Base-by-base conservation (phyloP, 2,888 invertebrate species). In the Anoncus sp. region DNA sequence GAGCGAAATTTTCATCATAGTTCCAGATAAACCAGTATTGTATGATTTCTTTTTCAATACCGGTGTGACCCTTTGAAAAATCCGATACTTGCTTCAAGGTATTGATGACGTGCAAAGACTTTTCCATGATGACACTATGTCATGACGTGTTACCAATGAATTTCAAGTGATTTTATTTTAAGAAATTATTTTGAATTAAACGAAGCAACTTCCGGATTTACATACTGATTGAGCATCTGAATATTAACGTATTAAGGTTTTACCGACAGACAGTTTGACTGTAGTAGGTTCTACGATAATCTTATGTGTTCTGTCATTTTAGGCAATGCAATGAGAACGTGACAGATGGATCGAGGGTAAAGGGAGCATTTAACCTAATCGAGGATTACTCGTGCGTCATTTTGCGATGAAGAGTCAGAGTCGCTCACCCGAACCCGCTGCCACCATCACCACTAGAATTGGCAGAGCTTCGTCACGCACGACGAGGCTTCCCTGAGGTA, bases 401-500 rank as follows among this genome's bases (percentile, higher is more conserved):
- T 45, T 43, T 45, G 38, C 45, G 55, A 62, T 24, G 62, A 66
- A 71, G 53, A 71, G 62, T 62, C 77, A 35, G 27, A 65, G 45
- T 60, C 40, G 27, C 60, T 38, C 53, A 31, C 45, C 60, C 47
- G 24, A 71, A 71, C 38, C 22, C 38, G 43, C 22, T 24, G 43
- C 43, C 14, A 31, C 18, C 63, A 47, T 53, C 51, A 22, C 35
- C 51, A 40, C 63, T 53, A 38, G 31, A 31, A 62, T 66, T 31
- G 43, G 82, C 70, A 69, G 79, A 76, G 73, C 79, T 77, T 69
- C 79, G 82, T 82, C 82, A 82, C 81, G 82, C 82, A 80, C 81
- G 80, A 79, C 77, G 53, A 82, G 80, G 77, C 66, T 75, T 80
- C 80, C 82, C 80, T 65, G 79, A 82, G 82, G 82, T 82, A 82